These are phyloP conservation scores for Amaurobius ferox DNA, from an alignment of 2,888 invertebrate species.

Conservation along the genomic window DNA sequence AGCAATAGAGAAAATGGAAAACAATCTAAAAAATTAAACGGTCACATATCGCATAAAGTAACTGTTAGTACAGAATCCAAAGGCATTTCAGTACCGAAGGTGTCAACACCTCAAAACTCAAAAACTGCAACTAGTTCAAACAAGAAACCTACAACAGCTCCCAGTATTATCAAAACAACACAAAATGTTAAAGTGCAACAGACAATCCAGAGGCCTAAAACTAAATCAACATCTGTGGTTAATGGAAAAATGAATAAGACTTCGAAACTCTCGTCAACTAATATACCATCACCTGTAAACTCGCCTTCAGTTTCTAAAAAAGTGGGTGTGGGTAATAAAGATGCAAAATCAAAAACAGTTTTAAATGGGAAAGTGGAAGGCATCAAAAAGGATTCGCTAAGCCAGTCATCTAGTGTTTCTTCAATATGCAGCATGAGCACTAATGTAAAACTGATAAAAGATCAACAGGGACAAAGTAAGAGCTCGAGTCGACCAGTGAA, in stretches of 20 bases:
- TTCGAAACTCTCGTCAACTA: too few relatives aligned
- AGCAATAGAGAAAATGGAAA: neutral
- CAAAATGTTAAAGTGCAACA: slow-evolving; percentile 64
- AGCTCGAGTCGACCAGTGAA: neutral
- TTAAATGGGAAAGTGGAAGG: slow-evolving; percentile 31
- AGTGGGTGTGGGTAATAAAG: neutral
- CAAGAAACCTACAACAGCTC: slow-evolving; percentile 43
- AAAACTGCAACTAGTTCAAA: slow-evolving; percentile 9
- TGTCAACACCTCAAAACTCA: slow-evolving; percentile 34
- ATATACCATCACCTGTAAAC: neutral
- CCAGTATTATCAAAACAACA: slow-evolving; percentile 59
- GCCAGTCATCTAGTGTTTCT: slow-evolving; percentile 55
- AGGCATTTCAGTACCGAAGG: slow-evolving; percentile 20
- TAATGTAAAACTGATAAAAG: slow-evolving; percentile 52
- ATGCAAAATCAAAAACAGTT: neutral
- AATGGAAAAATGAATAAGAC: neutral
- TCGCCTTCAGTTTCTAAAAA: slow-evolving; percentile 13
- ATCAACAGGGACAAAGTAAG: slow-evolving; percentile 18
- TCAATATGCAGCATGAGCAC: slow-evolving; percentile 53
- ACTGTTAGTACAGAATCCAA: slow-evolving; percentile 61
- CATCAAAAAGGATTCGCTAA: slow-evolving; percentile 24
- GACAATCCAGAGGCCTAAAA: slow-evolving; percentile 31
- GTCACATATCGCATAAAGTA: slow-evolving; percentile 52
- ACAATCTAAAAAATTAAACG: slow-evolving; percentile 15
- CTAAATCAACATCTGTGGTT: neutral